Evolutionary conservation across 2,888 invertebrate genomes (phyloP), one percentile per base, ranked within the genome.

Genomic region (Neoaliturus tenellus): DNA sequence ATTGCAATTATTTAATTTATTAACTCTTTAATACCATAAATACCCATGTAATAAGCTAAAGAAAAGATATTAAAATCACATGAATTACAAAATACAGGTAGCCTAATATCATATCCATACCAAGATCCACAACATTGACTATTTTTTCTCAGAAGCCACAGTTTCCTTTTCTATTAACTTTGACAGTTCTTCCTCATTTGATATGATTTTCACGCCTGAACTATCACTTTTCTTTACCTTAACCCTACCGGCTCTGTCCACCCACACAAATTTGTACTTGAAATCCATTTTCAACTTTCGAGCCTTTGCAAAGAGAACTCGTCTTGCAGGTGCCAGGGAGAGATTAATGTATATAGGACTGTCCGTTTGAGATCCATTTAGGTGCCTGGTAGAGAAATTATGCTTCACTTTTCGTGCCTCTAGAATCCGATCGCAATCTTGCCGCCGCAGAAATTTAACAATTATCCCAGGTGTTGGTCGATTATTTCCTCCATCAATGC

Each of bases 401-500:
- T 35, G 28, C 33, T 80, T 58, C 12, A 35, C 58, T 28, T 80
- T 55, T 17, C 33, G 39, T 20, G n/a, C 33, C 20, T 28, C 14
- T 8, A 80, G 80, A 23, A 80, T 1, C 33, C 33, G 4, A 48
- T 80, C 80, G 4, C 51, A 25, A 39, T 80, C 58, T 6, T 80
- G 51, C 55, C 80, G 80, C 33, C 39, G 17, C 55, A 80, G 20
- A 23, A 55, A 80, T 48, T 80, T 80, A 3, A 51, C 80, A 23
- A 80, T 80, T 23, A 80, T 80, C 17, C 80, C 58, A 2, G 51
- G 17, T 55, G 80, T 80, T 17, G 58, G 55, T 1, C 80, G 25
- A 58, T 80, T 55, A 35, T 80, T 80, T 20, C 80, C 80, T 44
- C 80, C 80, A 33, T 80, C 48, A 5, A 80, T 33, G 28, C 80